Conservation (phyloP, 1,140 invertebrate species). For the Cecropterus lyciades region DNA sequence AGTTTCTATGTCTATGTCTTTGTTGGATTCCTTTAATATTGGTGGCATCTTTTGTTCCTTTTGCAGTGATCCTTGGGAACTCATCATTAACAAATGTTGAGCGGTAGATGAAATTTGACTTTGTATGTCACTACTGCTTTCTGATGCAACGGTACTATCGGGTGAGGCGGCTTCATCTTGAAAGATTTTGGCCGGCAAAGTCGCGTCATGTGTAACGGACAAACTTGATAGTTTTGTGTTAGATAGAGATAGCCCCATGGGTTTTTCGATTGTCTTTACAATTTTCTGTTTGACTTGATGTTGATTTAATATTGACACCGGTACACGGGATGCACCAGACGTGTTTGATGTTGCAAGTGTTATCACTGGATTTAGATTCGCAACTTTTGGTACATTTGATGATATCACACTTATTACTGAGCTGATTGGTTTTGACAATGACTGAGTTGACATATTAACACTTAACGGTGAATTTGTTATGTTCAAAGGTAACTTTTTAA, state of each 20-base stretch:
- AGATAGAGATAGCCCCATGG: conserved; percentile 81
- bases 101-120: conserved; percentile 46
- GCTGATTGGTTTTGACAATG: conserved; percentile 72
- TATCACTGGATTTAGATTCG: conserved; percentile 75
- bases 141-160: conserved; percentile 82
- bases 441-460: conserved; percentile 68
- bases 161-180: conserved; percentile 86
- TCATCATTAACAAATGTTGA: conserved; percentile 56
- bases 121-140: conserved; percentile 66
- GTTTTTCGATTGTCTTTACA: conserved; percentile 83
- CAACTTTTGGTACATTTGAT: conserved; percentile 71
- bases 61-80: conserved; percentile 49
- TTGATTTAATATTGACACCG: conserved; percentile 76
- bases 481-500: conserved; percentile 78
- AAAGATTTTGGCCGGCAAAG: conserved; percentile 86
- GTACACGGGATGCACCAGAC: conserved; percentile 64
- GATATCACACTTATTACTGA: conserved; percentile 82
- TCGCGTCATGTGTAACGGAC: conserved; percentile 84
- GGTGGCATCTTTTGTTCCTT: conserved; percentile 54
- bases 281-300: conserved; percentile 83
- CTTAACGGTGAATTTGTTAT: conserved; percentile 63
- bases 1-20: conserved; percentile 80
- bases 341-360: conserved; percentile 72
- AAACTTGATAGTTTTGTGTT: conserved; percentile 83
- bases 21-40: conserved; percentile 61